Conservation (phyloP, 2,113 vertebrate species). For the Myocastor coypus region DNA sequence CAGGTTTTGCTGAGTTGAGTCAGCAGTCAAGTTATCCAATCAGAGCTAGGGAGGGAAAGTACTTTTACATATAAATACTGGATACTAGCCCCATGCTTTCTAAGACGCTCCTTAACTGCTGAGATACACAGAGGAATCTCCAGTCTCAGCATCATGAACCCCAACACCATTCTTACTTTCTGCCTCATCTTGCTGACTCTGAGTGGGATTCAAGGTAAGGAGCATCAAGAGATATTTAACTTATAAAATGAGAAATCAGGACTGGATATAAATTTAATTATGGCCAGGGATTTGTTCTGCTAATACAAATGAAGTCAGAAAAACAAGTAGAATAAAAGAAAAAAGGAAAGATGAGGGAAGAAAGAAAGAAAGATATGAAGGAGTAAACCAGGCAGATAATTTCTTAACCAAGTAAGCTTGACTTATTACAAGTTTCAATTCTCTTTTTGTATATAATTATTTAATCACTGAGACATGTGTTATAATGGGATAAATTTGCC, state of each 20-base stretch:
- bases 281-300: not conserved
- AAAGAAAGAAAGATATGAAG: not conserved
- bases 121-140: not conserved
- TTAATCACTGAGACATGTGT: not conserved
- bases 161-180: constrained; percentile 39
- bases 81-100: not conserved
- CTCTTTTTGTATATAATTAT: not conserved
- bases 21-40: constrained; percentile 62
- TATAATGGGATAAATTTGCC: not conserved
- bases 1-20: constrained; percentile 43
- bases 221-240: constrained; percentile 38
- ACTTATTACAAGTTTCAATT: not conserved
- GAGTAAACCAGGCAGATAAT: not conserved
- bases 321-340: constrained; percentile 46
- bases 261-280: not conserved
- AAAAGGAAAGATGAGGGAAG: not conserved
- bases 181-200: constrained; percentile 74
- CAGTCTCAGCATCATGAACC: constrained; percentile 68
- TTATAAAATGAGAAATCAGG: not conserved
- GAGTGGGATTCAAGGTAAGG: constrained; percentile 74
- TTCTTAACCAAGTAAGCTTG: constrained; percentile 8
- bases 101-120: not conserved
- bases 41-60: constrained; percentile 64
- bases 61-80: constrained; percentile 72
- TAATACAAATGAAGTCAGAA: not conserved